Evolutionary conservation across 2,888 invertebrate genomes (phyloP).

Genomic region (Alitta virens): DNA sequence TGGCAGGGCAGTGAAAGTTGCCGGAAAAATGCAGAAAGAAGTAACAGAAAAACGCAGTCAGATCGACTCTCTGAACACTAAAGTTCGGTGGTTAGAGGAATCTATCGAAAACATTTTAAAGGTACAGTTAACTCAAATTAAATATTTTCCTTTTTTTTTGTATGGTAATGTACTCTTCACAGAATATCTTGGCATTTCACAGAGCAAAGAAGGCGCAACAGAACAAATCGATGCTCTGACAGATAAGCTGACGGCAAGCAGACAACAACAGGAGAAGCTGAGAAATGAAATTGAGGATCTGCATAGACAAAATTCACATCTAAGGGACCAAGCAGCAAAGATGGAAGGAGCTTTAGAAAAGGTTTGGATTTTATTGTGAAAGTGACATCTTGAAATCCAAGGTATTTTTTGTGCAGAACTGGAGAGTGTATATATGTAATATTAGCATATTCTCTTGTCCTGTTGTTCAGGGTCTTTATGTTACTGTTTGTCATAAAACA

Average conservation of each 20-base stretch:
- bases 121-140: conserved; percentile 33
- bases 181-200: no score
- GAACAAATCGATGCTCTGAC: no score
- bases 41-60: conserved; percentile 50
- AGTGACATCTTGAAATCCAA: no score
- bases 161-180: no score
- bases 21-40: conserved; percentile 53
- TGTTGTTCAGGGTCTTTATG: no score
- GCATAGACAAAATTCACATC: conserved; percentile 32
- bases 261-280: conserved; percentile 37
- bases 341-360: conserved; percentile 43
- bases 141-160: no score
- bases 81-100: conserved; percentile 46
- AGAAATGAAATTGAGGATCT: conserved; percentile 37
- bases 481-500: no score
- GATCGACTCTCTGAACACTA: conserved; percentile 43
- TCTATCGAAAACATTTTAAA: conserved; percentile 42
- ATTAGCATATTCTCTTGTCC: no score
- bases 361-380: conserved; percentile 28
- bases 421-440: no score
- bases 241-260: no score
- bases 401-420: no score
- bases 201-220: no score
- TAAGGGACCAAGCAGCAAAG: conserved; percentile 31
- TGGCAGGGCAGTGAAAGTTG: conserved; percentile 48